Evolutionary conservation across 2,888 invertebrate species (phyloP).

Genomic region (Tyria jacobaeae): DNA sequence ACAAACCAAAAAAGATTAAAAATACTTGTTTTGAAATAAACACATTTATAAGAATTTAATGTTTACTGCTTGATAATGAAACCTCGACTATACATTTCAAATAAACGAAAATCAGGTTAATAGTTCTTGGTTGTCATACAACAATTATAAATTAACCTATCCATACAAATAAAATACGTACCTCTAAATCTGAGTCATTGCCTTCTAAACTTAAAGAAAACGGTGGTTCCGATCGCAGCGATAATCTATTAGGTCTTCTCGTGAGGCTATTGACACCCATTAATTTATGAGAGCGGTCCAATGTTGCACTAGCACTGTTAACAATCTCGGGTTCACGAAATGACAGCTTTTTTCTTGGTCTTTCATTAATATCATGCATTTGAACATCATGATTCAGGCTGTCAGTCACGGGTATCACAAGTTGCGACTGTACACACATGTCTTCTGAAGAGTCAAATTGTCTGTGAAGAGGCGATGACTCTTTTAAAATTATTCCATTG

Average conservation of each 20-base stretch:
- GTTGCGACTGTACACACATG: constrained; percentile 75
- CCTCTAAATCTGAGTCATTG: constrained; percentile 87
- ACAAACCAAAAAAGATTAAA: neutral
- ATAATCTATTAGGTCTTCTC: constrained; percentile 68
- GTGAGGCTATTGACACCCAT: constrained; percentile 80
- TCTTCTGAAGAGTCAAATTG: constrained; percentile 75
- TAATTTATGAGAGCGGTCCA: constrained; percentile 76
- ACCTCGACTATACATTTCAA: constrained; percentile 29
- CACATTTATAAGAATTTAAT: constrained; percentile 4
- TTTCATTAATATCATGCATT: constrained; percentile 75
- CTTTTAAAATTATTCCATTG: constrained; percentile 61
- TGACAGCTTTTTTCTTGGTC: constrained; percentile 94
- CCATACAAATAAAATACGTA: constrained; percentile 50
- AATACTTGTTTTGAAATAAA: neutral
- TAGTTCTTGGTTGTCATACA: constrained; percentile 26
- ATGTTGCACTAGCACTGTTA: constrained; percentile 65
- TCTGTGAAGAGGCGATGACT: constrained; percentile 58
- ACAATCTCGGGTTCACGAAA: constrained; percentile 94
- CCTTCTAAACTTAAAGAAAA: constrained; percentile 85
- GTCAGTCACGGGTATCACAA: constrained; percentile 75
- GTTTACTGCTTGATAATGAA: constrained; percentile 23
- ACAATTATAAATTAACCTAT: constrained; percentile 23
- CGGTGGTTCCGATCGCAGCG: constrained; percentile 64
- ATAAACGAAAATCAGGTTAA: constrained; percentile 18
- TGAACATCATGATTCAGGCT: constrained; percentile 72